Conservation (phyloP, 2,113 vertebrate species). For the Lepus americanus region DNA sequence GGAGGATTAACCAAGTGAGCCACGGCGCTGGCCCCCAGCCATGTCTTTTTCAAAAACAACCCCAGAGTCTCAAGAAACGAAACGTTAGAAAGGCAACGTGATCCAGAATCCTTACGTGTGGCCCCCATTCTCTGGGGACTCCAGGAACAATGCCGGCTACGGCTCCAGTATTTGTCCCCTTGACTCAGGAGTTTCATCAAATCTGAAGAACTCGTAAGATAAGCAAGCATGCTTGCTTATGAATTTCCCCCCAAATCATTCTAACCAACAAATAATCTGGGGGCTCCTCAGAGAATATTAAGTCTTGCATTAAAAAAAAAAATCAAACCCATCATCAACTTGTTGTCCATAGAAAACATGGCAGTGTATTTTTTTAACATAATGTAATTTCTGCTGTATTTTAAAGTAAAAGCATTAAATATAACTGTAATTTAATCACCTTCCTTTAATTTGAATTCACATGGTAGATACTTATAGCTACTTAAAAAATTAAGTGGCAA, state of each 20-base stretch:
- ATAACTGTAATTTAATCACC: conserved; percentile 79
- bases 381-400: conserved; percentile 60
- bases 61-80: not conserved
- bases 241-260: not conserved
- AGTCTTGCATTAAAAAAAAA: not conserved
- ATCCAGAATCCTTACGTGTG: not conserved
- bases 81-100: conserved; percentile 30
- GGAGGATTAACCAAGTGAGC: too few relatives aligned
- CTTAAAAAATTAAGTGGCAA: conserved; percentile 85
- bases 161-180: too few relatives aligned
- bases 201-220: not conserved
- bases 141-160: not conserved
- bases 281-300: not conserved
- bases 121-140: not conserved
- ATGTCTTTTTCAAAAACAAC: not conserved
- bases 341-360: conserved; percentile 62
- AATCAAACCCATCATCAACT: not conserved
- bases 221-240: not conserved
- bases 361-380: conserved; percentile 27
- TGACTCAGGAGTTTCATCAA: too few relatives aligned
- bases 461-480: conserved; percentile 81
- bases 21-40: too few relatives aligned
- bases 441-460: conserved; percentile 82
- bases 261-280: not conserved
- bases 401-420: conserved; percentile 77